These are phyloP conservation scores for Cuculus canorus DNA, from an alignment of 2,797 vertebrate genomes.

Conservation along the genomic window DNA sequence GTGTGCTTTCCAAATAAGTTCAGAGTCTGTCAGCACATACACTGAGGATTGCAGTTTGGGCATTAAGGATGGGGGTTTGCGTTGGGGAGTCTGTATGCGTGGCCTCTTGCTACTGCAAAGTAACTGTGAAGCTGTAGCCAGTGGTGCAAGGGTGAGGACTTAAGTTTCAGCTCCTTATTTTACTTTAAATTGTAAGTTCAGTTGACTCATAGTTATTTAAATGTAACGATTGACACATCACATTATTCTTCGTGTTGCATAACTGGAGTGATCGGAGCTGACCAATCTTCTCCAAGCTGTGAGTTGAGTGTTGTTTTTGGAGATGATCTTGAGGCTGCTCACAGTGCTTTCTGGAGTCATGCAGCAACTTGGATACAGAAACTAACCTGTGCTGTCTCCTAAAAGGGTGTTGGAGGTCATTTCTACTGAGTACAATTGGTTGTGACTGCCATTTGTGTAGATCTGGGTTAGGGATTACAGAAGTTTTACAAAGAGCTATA, in stretches of 20 bases:
- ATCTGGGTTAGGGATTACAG: background rate
- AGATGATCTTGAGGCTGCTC: background rate
- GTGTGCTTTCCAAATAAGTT: background rate
- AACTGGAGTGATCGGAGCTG: slow-evolving; percentile 38
- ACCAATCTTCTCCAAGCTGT: slow-evolving; percentile 5
- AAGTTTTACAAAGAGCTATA: accelerated
- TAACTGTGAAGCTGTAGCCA: background rate
- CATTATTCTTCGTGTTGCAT: background rate
- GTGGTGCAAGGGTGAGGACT: background rate
- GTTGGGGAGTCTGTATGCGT: background rate
- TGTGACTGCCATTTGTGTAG: background rate
- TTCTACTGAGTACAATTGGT: background rate
- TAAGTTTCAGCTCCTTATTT: background rate
- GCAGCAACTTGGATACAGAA: background rate
- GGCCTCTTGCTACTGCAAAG: background rate
- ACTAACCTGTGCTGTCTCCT: background rate
- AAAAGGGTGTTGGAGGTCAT: background rate
- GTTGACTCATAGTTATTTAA: background rate
- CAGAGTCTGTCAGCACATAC: background rate
- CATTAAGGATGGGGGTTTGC: background rate
- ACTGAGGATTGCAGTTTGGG: background rate
- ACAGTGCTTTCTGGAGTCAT: background rate
- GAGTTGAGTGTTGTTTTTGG: slow-evolving; percentile 25
- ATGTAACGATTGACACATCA: background rate
- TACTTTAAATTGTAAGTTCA: background rate